Evolutionary conservation across 1,140 invertebrate species (phyloP).

Genomic region (Brachionus plicatilis): DNA sequence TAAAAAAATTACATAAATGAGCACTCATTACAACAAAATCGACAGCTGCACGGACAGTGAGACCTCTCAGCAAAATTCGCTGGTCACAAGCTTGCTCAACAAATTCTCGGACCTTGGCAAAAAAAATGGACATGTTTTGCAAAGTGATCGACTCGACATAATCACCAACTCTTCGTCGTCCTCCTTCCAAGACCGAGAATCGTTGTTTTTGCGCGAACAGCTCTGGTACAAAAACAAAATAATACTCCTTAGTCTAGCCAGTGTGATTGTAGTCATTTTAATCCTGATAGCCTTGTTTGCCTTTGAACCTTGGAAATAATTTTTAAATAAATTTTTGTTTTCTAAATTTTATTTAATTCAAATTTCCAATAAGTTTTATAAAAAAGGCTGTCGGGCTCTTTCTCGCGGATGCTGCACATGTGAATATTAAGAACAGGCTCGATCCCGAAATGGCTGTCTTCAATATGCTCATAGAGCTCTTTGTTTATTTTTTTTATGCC

Average conservation of each 20-base stretch:
- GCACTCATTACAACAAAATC: neutral
- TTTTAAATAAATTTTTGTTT: neutral
- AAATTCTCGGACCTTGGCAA: neutral
- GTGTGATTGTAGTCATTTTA: slow-evolving; percentile 11
- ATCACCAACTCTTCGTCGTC: neutral
- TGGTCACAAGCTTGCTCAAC: neutral
- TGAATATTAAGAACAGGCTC: neutral
- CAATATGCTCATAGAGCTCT: neutral
- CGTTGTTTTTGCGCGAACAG: neutral
- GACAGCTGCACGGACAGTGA: neutral
- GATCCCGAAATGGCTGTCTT: neutral
- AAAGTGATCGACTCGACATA: neutral
- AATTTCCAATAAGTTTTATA: neutral
- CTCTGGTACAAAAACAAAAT: slow-evolving; percentile 36
- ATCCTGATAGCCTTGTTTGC: slow-evolving; percentile 2
- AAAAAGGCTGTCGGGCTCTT: neutral
- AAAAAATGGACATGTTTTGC: neutral
- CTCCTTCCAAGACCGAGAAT: neutral
- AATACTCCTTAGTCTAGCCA: neutral
- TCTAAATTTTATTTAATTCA: neutral
- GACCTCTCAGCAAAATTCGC: neutral
- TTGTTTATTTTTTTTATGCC: slow-evolving; percentile 33
- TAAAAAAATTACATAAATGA: neutral
- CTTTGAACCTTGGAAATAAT: slow-evolving; percentile 25
- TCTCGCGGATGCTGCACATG: slow-evolving; percentile 21